Base-by-base conservation (phyloP, 2,113 vertebrate genomes). In the Shinisaurus crocodilurus region DNA sequence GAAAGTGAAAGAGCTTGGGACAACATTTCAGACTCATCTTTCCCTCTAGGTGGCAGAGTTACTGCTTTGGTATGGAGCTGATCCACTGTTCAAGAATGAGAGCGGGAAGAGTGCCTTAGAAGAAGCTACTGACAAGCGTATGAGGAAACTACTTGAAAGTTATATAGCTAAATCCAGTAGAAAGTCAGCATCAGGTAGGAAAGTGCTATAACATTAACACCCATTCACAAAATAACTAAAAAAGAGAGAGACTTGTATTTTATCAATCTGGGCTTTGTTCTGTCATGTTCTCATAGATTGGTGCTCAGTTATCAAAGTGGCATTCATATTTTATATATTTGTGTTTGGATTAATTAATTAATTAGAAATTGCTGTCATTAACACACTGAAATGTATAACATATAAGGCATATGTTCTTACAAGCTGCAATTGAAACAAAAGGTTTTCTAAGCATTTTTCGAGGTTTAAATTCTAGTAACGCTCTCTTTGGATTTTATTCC, bases 61-160 rank as follows among this genome's bases (percentile, higher is more conserved):
- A 94, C 27, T 97, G 76, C 96, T 98, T 91, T 82, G 93, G 90
- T 95, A 96, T 93, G 97, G 97, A 94, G 97, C 97, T 72, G 94
- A 97, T 90, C 96, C 97, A 3, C 92, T 96, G 92, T 12, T 96
- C 54, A 96, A 88, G 94, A 94, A 93, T 94, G 93, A 94, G 29
- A 79, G 18, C 92, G 97, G 96, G 79, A 95, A 65, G 6, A 95
- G 92, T 94, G 96, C 97, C 45, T 95, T 97, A 87, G 96, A 98
- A 88, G 96, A 96, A 85, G 91, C 94, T 89, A 94, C 90, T 77
- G 60, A 96, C 60, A 29, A 23, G 0, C 3, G 18, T 86, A 95
- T 97, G 95, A 93, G n/a, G 76, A 95, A 88, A 89, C 96, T 98
- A 43, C 95, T 98, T 87, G 29, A 91, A 91, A 92, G 37, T 75